Evolutionary conservation across 2,797 vertebrate species (phyloP).

Genomic region (Avahi laniger): DNA sequence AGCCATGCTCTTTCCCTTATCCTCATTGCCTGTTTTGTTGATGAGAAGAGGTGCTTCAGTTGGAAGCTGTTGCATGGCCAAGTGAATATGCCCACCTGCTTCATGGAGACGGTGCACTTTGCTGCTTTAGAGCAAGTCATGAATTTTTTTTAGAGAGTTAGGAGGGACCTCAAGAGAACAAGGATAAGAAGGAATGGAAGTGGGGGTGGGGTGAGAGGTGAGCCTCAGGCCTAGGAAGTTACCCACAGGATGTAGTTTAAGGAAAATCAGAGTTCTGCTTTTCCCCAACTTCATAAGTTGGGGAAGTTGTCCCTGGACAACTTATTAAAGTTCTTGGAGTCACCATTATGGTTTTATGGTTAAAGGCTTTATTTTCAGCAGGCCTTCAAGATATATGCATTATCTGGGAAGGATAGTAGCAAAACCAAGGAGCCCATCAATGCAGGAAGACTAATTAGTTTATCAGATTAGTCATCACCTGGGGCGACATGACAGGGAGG

Average conservation of each 20-base stretch:
- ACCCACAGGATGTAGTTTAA: neutral
- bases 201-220: neutral
- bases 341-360: neutral
- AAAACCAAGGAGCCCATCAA: neutral
- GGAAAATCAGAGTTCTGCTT: neutral
- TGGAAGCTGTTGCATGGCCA: neutral
- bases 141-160: neutral
- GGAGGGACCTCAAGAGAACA: neutral
- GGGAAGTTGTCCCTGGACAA: neutral
- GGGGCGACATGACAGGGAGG: neutral
- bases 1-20: neutral
- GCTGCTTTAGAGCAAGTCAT: neutral
- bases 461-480: neutral
- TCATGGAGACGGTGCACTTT: neutral
- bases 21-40: neutral
- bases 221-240: fast-evolving
- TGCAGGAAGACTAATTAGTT: neutral
- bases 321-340: neutral
- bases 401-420: neutral
- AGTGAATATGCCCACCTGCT: neutral
- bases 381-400: neutral
- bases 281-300: neutral
- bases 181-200: fast-evolving
- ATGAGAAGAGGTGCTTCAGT: neutral
- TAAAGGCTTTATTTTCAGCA: slow-evolving; percentile 15